Conservation (phyloP, 1,140 invertebrate genomes). For the Bombus impatiens region DNA sequence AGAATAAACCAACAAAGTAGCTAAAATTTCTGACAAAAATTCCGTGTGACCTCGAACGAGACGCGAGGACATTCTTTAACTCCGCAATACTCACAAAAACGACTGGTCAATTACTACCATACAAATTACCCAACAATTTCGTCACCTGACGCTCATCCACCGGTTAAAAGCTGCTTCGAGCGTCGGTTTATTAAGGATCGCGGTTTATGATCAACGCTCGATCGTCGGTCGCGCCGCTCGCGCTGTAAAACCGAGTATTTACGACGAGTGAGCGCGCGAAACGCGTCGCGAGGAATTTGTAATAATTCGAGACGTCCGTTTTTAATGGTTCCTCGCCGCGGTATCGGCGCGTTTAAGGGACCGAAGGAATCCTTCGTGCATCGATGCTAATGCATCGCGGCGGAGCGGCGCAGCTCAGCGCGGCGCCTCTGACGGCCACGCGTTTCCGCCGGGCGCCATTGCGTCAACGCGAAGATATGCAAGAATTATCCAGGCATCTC, state of each 20-base stretch:
- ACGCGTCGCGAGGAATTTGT: constrained; percentile 39
- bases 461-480: constrained; percentile 43
- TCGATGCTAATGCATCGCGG: constrained; percentile 39
- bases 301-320: constrained; percentile 30
- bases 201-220: constrained; percentile 43
- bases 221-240: not conserved
- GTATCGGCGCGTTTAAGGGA: constrained; percentile 13
- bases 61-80: not conserved
- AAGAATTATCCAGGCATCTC: constrained; percentile 50
- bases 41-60: not conserved
- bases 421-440: constrained; percentile 24
- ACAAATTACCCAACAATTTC: not conserved
- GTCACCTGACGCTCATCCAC: not conserved
- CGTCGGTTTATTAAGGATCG: constrained; percentile 34
- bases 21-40: not conserved
- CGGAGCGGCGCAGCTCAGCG: too few species aligned
- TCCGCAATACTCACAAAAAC: not conserved
- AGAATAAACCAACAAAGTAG: not conserved
- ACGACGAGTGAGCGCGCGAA: constrained; percentile 23
- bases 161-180: not conserved
- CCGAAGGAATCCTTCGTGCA: constrained; percentile 28
- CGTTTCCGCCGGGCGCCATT: constrained; percentile 8
- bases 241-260: constrained; percentile 33
- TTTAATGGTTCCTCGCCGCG: constrained; percentile 21
- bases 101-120: not conserved